A percentile compares a stretch with the other conserved stretches of the same genome.
Evolutionary conservation across 2,797 vertebrate species (phyloP).

Genomic region (Sebastes hubbsi): DNA sequence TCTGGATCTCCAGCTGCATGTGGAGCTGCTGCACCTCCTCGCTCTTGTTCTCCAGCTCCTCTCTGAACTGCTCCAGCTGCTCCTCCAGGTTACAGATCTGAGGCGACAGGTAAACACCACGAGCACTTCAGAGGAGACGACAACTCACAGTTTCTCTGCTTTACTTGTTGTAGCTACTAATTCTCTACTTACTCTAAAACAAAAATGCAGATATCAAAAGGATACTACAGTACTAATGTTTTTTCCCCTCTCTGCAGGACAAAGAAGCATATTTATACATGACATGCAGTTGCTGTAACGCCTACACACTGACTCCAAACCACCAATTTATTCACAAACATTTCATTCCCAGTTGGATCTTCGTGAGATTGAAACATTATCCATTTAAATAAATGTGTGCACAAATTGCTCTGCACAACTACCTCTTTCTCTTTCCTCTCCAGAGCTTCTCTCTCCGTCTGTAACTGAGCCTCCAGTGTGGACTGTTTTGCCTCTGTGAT

Average conservation of each 20-base stretch:
- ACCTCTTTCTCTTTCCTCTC: constrained; percentile 99
- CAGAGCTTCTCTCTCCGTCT: constrained; percentile 95
- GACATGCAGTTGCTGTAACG: not conserved
- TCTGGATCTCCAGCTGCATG: constrained; percentile 98
- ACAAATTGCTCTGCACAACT: not conserved
- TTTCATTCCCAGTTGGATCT: not conserved
- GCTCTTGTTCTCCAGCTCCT: constrained; percentile 98
- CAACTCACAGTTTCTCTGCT: not conserved
- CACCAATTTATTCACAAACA: not conserved
- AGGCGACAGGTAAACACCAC: not conserved
- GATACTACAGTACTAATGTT: not conserved
- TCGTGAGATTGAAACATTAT: not conserved
- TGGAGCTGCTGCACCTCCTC: constrained; percentile 97
- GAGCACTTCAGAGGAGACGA: not conserved
- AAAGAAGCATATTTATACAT: not conserved
- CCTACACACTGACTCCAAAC: not conserved
- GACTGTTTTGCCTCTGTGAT: constrained; percentile 80
- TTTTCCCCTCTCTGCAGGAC: not conserved
- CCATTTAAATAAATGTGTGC: not conserved
- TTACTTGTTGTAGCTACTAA: not conserved
- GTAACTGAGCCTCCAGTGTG: constrained; percentile 90
- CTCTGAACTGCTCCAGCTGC: constrained; percentile 96
- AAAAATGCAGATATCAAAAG: not conserved
- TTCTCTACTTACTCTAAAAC: not conserved
- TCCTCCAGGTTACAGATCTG: constrained; percentile 97